Conservation (phyloP, 2,113 vertebrate genomes). For the Hemibagrus wyckioides region DNA sequence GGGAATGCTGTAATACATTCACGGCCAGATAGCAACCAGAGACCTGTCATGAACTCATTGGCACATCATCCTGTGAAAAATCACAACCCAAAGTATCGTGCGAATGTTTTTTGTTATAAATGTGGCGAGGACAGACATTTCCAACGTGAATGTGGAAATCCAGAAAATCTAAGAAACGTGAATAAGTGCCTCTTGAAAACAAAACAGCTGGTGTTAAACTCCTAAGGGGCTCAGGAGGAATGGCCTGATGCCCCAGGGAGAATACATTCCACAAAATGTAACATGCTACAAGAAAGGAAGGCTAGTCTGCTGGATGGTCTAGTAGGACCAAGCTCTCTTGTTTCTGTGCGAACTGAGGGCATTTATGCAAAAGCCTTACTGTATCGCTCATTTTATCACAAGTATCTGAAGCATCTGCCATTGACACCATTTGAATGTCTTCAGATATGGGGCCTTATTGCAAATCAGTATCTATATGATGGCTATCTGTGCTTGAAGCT, state of each 20-base stretch:
- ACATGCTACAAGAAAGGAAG: neutral
- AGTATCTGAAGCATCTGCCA: constrained; percentile 46
- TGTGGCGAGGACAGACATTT: constrained; percentile 48
- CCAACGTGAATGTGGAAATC: constrained; percentile 42
- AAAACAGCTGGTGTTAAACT: constrained; percentile 42
- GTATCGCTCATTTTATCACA: constrained; percentile 42
- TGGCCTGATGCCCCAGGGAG: constrained; percentile 20
- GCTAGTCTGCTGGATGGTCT: constrained; percentile 23
- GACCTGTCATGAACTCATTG: no score
- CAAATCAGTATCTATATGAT: constrained; percentile 40
- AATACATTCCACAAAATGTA: constrained; percentile 38
- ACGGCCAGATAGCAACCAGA: no score
- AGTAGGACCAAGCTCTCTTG: constrained; percentile 40
- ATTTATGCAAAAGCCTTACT: constrained; percentile 48
- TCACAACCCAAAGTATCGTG: neutral
- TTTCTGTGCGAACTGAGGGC: constrained; percentile 37
- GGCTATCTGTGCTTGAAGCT: constrained; percentile 40
- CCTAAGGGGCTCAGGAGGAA: constrained; percentile 38
- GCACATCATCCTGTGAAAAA: no score
- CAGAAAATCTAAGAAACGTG: constrained; percentile 35
- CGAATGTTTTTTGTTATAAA: constrained; percentile 47
- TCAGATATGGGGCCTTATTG: constrained; percentile 50
- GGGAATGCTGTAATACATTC: no score
- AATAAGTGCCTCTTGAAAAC: constrained; percentile 34
- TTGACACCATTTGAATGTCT: constrained; percentile 44